These are phyloP conservation scores for Plutella xylostella DNA, from an alignment of 2,888 invertebrate genomes.

Conservation along the genomic window DNA sequence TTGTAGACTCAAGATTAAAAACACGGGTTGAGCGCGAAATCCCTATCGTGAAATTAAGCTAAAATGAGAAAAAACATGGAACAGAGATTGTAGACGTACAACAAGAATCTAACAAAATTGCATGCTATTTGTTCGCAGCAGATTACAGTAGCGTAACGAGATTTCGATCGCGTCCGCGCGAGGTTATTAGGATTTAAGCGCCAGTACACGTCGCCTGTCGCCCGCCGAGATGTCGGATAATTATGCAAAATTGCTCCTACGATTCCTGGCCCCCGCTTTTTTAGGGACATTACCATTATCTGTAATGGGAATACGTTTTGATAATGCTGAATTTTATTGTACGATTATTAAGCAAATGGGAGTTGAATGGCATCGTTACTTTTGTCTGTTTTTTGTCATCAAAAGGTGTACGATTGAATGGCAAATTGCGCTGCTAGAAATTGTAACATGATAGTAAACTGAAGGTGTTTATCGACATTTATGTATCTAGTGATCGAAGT, in stretches of 20 bases:
- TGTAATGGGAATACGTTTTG: constrained; percentile 64
- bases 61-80: constrained; percentile 9
- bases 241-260: constrained; percentile 68
- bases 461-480: not conserved
- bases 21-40: not conserved
- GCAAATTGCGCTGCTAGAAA: not conserved
- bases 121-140: constrained; percentile 46
- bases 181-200: constrained; percentile 65
- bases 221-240: constrained; percentile 47
- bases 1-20: constrained; percentile 1
- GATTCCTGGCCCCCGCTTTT: constrained; percentile 60
- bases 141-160: constrained; percentile 58
- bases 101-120: constrained; percentile 33
- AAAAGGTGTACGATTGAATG: constrained; percentile 10
- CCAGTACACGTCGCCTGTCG: constrained; percentile 30
- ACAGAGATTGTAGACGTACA: constrained; percentile 14
- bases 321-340: constrained; percentile 61
- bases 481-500: not conserved
- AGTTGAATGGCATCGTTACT: constrained; percentile 36
- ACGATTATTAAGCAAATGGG: constrained; percentile 49
- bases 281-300: constrained; percentile 62
- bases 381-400: constrained; percentile 39
- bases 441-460: not conserved
- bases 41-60: constrained; percentile 6
- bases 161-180: constrained; percentile 52